Conservation (phyloP, 2,888 invertebrate genomes). For the Belgica antarctica region DNA sequence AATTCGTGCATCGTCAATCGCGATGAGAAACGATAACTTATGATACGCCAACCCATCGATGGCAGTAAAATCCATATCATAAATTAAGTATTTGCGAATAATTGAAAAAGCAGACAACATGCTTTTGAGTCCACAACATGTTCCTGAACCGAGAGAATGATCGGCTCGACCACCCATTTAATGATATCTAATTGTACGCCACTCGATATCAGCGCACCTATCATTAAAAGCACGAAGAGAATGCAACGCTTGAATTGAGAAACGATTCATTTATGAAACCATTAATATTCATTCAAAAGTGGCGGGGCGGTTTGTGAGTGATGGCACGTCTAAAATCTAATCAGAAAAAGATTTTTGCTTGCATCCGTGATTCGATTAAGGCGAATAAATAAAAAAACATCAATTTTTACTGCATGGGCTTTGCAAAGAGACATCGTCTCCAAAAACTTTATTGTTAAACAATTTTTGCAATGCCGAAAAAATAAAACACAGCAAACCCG, state of each 20-base stretch:
- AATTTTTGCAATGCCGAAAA: too few species aligned
- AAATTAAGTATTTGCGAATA: slow-evolving; percentile 27
- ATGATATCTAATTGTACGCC: slow-evolving; percentile 41
- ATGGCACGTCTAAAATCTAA: not conserved
- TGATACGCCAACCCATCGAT: not conserved
- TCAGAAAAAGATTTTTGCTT: too few species aligned
- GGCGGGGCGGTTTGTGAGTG: not conserved
- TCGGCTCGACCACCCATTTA: slow-evolving; percentile 42
- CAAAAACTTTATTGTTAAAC: too few species aligned
- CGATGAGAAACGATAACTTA: slow-evolving; percentile 30
- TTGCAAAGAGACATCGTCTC: too few species aligned
- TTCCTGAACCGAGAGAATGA: slow-evolving; percentile 26
- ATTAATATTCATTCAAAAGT: slow-evolving; percentile 1
- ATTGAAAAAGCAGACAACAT: slow-evolving; percentile 40
- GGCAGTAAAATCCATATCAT: slow-evolving; percentile 38
- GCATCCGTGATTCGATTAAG: too few species aligned
- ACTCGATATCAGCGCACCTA: slow-evolving; percentile 41
- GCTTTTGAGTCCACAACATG: not conserved
- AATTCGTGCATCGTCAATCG: slow-evolving; percentile 16
- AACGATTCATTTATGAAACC: slow-evolving; percentile 3
- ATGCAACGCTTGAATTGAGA: slow-evolving; percentile 6
- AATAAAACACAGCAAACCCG: slow-evolving; percentile 15
- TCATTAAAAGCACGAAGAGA: slow-evolving; percentile 30
- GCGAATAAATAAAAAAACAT: too few species aligned
- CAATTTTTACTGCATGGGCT: too few species aligned